Percentiles rank a stretch among this genome's conserved stretches.
Evolutionary conservation across 2,797 vertebrate genomes (phyloP).

Genomic region (Orientallactaga sibirica): DNA sequence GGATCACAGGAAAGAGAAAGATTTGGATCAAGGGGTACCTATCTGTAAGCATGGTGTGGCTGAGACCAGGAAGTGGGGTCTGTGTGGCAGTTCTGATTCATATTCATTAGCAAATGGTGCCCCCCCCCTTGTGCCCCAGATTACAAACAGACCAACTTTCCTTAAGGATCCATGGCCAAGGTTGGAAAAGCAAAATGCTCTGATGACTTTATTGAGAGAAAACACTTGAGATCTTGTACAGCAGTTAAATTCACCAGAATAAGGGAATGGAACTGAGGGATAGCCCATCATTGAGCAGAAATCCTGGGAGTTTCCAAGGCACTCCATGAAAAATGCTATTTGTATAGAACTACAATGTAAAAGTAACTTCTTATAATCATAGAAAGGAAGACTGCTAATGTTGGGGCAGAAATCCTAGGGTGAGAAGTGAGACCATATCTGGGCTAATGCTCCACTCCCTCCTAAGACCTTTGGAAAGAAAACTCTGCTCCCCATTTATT

Average conservation of each 20-base stretch:
- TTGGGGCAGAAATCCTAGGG: conserved; percentile 48
- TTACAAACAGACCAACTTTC: conserved; percentile 7
- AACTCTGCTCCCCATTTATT: not conserved
- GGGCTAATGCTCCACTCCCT: conserved; percentile 45
- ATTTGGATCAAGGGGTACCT: not conserved
- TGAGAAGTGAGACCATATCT: conserved; percentile 46
- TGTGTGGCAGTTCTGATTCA: not conserved
- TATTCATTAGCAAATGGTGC: not conserved
- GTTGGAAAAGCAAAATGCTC: conserved; percentile 57
- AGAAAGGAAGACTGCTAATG: conserved; percentile 50
- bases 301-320: conserved; percentile 67
- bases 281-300: conserved; percentile 57
- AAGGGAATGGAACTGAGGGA: not conserved
- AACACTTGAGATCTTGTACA: conserved; percentile 53
- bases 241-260: conserved; percentile 63
- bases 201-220: conserved; percentile 64
- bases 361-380: conserved; percentile 73
- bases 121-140: not conserved
- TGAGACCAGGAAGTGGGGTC: not conserved
- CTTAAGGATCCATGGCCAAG: conserved; percentile 42
- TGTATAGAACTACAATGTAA: conserved; percentile 75
- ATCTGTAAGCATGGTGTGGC: not conserved
- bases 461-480: conserved; percentile 25
- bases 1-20: conserved; percentile 4
- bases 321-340: conserved; percentile 65